Evolutionary conservation across 2,888 invertebrate genomes (phyloP).

Genomic region (Clepsis dumicolana): DNA sequence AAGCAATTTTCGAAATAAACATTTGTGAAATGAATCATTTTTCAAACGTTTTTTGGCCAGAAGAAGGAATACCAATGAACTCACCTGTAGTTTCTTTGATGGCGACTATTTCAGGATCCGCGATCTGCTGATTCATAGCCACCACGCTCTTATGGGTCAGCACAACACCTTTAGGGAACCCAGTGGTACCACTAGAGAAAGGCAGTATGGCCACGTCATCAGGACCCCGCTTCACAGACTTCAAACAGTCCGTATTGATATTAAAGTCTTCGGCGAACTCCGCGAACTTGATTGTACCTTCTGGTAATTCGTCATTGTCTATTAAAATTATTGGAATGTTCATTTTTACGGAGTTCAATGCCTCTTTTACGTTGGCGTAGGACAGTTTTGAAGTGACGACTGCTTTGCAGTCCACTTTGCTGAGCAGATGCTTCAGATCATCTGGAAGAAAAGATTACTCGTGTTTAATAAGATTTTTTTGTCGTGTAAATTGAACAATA

Average conservation of each 20-base stretch:
- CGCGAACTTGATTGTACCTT: slow-evolving; percentile 87
- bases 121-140: slow-evolving; percentile 76
- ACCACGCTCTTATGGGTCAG: slow-evolving; percentile 87
- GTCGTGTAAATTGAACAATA: too few species aligned
- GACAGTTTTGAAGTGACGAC: slow-evolving; percentile 87
- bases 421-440: slow-evolving; percentile 89
- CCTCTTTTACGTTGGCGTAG: slow-evolving; percentile 78
- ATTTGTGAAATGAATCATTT: too few species aligned
- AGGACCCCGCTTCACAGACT: slow-evolving; percentile 69
- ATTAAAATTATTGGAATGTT: slow-evolving; percentile 83
- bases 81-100: slow-evolving; percentile 75
- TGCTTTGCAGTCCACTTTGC: slow-evolving; percentile 87
- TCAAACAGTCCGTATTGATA: slow-evolving; percentile 82
- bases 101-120: slow-evolving; percentile 67
- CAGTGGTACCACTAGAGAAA: slow-evolving; percentile 95
- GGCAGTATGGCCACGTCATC: slow-evolving; percentile 90
- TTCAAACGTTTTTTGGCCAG: too few species aligned
- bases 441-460: slow-evolving; percentile 83
- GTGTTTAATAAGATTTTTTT: too few species aligned
- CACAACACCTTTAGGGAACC: slow-evolving; percentile 91
- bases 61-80: slow-evolving; percentile 19
- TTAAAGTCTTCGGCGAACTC: slow-evolving; percentile 86
- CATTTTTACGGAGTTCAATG: slow-evolving; percentile 74
- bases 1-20: too few species aligned
- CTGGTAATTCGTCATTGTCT: slow-evolving; percentile 78